These are phyloP conservation scores for Hydrotaea diabolus DNA, from an alignment of 2,888 invertebrate species.

Conservation along the genomic window DNA sequence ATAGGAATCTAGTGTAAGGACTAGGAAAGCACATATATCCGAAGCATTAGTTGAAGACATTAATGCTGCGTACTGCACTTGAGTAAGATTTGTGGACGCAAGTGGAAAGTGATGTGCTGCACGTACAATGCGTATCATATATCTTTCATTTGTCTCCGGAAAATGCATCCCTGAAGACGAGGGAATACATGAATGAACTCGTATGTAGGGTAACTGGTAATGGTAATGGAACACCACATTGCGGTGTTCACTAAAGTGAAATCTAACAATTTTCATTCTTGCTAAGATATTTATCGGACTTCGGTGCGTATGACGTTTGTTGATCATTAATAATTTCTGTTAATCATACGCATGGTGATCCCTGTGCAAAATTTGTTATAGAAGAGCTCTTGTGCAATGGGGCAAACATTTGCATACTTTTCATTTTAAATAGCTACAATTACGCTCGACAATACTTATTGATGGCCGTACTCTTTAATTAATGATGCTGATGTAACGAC, in stretches of 20 bases:
- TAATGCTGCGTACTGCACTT: conserved; percentile 2
- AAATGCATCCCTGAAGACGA: too few species aligned
- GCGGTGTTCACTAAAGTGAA: not conserved
- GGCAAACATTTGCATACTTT: too few species aligned
- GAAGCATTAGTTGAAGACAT: too few species aligned
- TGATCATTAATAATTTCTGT: not conserved
- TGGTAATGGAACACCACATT: not conserved
- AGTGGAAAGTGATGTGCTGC: not conserved
- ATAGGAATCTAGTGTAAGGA: conserved; percentile 34
- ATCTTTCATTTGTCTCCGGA: too few species aligned
- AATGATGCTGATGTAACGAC: too few species aligned
- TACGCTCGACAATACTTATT: too few species aligned
- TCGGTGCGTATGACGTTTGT: not conserved
- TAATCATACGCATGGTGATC: not conserved
- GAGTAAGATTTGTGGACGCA: conserved; percentile 25
- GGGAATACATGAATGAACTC: too few species aligned
- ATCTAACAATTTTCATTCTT: not conserved
- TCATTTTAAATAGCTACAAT: too few species aligned
- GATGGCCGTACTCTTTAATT: too few species aligned
- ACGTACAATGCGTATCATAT: not conserved
- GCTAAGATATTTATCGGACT: not conserved
- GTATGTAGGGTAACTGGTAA: not conserved
- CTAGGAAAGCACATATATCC: not conserved
- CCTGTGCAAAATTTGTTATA: too few species aligned
- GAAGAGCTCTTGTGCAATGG: too few species aligned